A percentile compares a stretch with the other conserved stretches of the same genome.
phyloP scores from a whole-genome alignment of 1,140 invertebrate genomes.

The Drosophila pachea region DNA sequence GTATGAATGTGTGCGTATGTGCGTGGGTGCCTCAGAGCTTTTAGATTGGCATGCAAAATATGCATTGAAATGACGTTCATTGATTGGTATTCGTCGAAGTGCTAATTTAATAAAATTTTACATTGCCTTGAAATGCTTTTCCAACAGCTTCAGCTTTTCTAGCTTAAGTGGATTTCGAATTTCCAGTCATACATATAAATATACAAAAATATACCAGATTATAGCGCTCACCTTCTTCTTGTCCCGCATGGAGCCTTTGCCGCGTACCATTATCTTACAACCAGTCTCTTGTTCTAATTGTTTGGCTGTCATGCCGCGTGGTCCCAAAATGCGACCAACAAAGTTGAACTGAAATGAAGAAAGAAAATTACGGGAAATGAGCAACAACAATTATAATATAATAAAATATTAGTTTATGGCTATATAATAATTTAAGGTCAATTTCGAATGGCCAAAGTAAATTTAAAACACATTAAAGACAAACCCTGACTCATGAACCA shows the following conservation, averaged over 20 bases:
- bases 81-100: constrained; percentile 27
- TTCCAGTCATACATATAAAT: neutral
- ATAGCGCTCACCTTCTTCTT: constrained; percentile 95
- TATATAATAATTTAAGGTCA: constrained; percentile 26
- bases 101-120: neutral
- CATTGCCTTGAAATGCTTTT: neutral
- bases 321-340: constrained; percentile 99
- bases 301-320: constrained; percentile 99
- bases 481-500: constrained; percentile 50
- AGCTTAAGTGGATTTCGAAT: too few species aligned
- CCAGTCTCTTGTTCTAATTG: constrained; percentile 99
- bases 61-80: constrained; percentile 20
- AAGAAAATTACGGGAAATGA: constrained; percentile 69
- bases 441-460: constrained; percentile 40
- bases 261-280: constrained; percentile 99
- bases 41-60: constrained; percentile 25
- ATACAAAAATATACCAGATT: neutral
- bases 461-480: constrained; percentile 61
- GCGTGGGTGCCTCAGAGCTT: constrained; percentile 11
- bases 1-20: neutral
- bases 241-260: constrained; percentile 99
- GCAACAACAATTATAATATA: constrained; percentile 44
- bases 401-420: neutral
- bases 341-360: constrained; percentile 98
- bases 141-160: neutral